Evolutionary conservation across 2,113 vertebrate species (phyloP).

Genomic region (Lutjanus erythropterus): DNA sequence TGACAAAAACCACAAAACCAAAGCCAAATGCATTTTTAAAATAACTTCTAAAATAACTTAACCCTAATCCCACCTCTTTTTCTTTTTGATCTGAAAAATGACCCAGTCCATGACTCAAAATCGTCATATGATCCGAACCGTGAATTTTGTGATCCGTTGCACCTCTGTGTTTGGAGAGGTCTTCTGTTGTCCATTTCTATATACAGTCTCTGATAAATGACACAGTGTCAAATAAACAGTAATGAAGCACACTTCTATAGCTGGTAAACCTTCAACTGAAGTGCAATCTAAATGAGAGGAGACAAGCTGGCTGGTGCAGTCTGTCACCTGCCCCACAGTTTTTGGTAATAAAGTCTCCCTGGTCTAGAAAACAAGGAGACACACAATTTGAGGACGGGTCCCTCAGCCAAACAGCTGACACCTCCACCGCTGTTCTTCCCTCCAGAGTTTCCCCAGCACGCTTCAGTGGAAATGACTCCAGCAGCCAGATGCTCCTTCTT

Average conservation of each 20-base stretch:
- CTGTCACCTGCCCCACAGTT: slow-evolving; percentile 43
- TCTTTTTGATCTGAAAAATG: too few species aligned
- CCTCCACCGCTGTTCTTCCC: slow-evolving; percentile 35
- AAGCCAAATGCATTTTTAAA: too few species aligned
- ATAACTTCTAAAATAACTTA: too few species aligned
- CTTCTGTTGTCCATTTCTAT: too few species aligned
- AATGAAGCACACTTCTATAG: not conserved
- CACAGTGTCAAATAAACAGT: not conserved
- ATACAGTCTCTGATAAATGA: too few species aligned
- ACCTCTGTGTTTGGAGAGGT: too few species aligned
- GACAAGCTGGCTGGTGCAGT: slow-evolving; percentile 24
- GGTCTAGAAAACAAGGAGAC: slow-evolving; percentile 28
- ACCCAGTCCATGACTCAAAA: too few species aligned
- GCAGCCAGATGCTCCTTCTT: slow-evolving; percentile 53
- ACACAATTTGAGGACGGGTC: slow-evolving; percentile 17
- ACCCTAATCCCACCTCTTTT: too few species aligned
- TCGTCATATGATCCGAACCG: too few species aligned
- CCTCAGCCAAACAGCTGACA: slow-evolving; percentile 62
- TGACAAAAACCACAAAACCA: too few species aligned
- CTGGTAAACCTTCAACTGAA: not conserved
- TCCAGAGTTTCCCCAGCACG: slow-evolving; percentile 45
- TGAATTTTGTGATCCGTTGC: too few species aligned
- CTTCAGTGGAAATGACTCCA: slow-evolving; percentile 44
- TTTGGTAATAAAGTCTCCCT: slow-evolving; percentile 36
- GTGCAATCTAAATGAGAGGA: slow-evolving; percentile 7